Evolutionary conservation across 2,797 vertebrate species (phyloP), one percentile per base, ranked within the genome.

Genomic region (Bradypodion pumilum): DNA sequence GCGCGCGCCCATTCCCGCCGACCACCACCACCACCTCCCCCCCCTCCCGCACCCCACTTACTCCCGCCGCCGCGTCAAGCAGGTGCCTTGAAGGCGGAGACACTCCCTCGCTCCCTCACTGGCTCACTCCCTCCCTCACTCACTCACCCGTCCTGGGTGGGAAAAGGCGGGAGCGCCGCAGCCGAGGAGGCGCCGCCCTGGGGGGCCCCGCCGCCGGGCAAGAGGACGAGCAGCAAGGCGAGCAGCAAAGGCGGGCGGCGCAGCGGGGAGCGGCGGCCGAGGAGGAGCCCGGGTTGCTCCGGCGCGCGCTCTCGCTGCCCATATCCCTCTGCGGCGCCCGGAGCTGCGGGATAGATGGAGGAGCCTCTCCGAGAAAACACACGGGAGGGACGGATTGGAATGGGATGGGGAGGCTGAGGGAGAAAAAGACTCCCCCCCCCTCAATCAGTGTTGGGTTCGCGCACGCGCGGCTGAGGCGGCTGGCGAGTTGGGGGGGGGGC

Each of bases 221-320:
- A 74, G 87, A 75, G 66, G 81, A 88, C 74, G 85, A 91, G 63
- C 81, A 86, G 89, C 77, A 80, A 89, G 86, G 86, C 83, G 88
- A 89, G 90, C 88, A 89, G 90, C 88, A 83, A 86, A 84, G 66
- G 89, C 89, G 85, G 82, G 88, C 84, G 82, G 88, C 84, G 91
- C 91, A 75, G 60, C 40, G 83, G 90, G 78, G 86, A 88, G 89
- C 92, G 15, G 90, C 4, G 87, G 89, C 92, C 15, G 90, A 4
- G 87, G n/a, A n/a, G n/a, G 86, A 86, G 90, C 89, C 85, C 49
- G 89, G 91, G 92, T 93, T 93, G 93, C 94, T 85, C 93, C 91
- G 90, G 91, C 75, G 91, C 89, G 92, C 94, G 92, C 92, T 92
- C 94, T 89, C 93, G 93, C 94, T 92, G 93, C 94, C 94, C 94